These are phyloP conservation scores for Megathymus violae DNA, from an alignment of 1,140 invertebrate genomes.

Conservation along the genomic window DNA sequence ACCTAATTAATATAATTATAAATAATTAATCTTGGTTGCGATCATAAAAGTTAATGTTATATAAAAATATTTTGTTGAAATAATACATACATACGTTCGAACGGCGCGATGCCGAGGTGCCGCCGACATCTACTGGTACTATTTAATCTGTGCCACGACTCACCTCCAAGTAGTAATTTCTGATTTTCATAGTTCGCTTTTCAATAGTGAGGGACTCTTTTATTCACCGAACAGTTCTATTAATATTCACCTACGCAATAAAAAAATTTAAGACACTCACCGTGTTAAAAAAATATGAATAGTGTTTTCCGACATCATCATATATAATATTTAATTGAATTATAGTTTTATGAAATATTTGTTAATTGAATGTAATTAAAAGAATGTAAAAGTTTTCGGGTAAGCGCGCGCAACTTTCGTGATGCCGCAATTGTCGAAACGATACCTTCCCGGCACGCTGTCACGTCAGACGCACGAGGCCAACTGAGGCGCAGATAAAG, in stretches of 20 bases:
- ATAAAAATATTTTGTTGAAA: too few relatives aligned
- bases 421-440: slow-evolving; percentile 23
- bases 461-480: slow-evolving; percentile 68
- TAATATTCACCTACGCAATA: slow-evolving; percentile 1
- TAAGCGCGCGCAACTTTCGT: slow-evolving; percentile 35
- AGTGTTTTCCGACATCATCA: neutral
- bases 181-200: slow-evolving; percentile 74
- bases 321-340: too few relatives aligned
- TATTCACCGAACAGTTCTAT: slow-evolving; percentile 6
- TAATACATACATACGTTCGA: too few relatives aligned
- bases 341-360: too few relatives aligned
- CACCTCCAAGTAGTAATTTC: slow-evolving; percentile 72
- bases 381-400: slow-evolving; percentile 6
- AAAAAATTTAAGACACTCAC: neutral
- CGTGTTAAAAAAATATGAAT: neutral
- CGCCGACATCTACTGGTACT: too few relatives aligned
- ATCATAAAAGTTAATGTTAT: slow-evolving; percentile 7
- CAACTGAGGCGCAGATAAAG: slow-evolving; percentile 74
- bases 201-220: slow-evolving; percentile 8
- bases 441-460: slow-evolving; percentile 29
- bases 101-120: too few relatives aligned
- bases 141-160: too few relatives aligned
- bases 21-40: too few relatives aligned
- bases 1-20: too few relatives aligned
- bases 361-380: too few relatives aligned